Conservation (phyloP, 1,140 invertebrate species). For the Hylyphantes graminicola region DNA sequence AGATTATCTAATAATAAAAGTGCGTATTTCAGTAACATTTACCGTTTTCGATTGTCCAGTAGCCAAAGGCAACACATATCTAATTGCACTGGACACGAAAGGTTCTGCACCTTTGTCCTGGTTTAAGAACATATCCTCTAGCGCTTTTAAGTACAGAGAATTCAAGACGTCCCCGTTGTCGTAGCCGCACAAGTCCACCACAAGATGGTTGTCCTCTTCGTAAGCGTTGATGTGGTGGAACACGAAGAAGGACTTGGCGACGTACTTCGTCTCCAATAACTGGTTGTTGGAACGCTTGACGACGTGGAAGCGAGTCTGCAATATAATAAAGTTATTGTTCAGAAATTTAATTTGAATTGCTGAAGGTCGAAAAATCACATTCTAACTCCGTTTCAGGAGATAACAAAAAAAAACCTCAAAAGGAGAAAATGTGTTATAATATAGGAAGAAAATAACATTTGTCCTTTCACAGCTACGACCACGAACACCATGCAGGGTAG, state of each 20-base stretch:
- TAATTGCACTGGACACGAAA: not conserved
- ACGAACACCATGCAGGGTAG: too few species aligned
- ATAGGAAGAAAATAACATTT: too few species aligned
- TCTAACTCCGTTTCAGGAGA: too few species aligned
- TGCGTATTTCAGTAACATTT: too few species aligned
- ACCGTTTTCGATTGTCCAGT: too few species aligned
- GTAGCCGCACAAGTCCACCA: constrained; percentile 86
- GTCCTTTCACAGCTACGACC: too few species aligned
- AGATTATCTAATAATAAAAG: too few species aligned
- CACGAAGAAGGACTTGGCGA: constrained; percentile 83
- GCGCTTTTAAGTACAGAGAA: constrained; percentile 13
- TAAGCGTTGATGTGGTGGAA: constrained; percentile 91
- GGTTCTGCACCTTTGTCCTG: not conserved
- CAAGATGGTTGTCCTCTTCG: constrained; percentile 77
- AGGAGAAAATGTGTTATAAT: too few species aligned
- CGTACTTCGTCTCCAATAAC: constrained; percentile 70
- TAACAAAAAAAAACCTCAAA: too few species aligned
- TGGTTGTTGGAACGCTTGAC: constrained; percentile 74
- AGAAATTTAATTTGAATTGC: too few species aligned
- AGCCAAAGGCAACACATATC: constrained; percentile 7
- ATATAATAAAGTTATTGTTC: constrained; percentile 59
- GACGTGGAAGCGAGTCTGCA: constrained; percentile 81
- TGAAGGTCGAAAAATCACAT: too few species aligned
- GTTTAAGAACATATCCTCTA: constrained; percentile 6
- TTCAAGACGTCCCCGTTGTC: constrained; percentile 74